Evolutionary conservation across 2,113 vertebrate genomes (phyloP).

Genomic region (Peromyscus leucopus): DNA sequence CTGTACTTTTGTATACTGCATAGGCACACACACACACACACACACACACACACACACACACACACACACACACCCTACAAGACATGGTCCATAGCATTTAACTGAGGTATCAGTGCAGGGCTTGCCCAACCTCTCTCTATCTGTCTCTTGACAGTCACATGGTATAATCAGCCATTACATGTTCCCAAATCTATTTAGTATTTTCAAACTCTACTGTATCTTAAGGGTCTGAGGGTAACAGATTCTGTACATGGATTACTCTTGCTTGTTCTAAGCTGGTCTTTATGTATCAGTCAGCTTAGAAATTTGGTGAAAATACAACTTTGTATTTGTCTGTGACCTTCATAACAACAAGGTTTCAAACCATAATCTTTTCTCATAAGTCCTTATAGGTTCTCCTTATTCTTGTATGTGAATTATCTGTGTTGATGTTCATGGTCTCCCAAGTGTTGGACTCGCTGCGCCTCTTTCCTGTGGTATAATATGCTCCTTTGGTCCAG

Average conservation of each 20-base stretch:
- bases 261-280: neutral
- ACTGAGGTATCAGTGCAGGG: fast-evolving
- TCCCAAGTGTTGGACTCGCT: neutral
- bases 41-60: neutral
- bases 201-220: neutral
- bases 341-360: neutral
- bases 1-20: neutral
- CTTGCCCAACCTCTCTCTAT: neutral
- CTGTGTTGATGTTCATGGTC: neutral
- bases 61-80: neutral
- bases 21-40: neutral
- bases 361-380: neutral
- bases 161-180: neutral
- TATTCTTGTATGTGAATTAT: neutral
- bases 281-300: neutral
- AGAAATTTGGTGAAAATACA: neutral
- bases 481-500: neutral
- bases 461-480: neutral
- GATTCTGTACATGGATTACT: neutral
- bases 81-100: neutral
- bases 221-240: neutral
- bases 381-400: neutral
- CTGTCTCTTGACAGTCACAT: neutral
- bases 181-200: neutral
- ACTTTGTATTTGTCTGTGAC: neutral